Evolutionary conservation across 2,113 vertebrate species (phyloP), one percentile per base, ranked within the genome.

Genomic region (Todiramphus chloris): DNA sequence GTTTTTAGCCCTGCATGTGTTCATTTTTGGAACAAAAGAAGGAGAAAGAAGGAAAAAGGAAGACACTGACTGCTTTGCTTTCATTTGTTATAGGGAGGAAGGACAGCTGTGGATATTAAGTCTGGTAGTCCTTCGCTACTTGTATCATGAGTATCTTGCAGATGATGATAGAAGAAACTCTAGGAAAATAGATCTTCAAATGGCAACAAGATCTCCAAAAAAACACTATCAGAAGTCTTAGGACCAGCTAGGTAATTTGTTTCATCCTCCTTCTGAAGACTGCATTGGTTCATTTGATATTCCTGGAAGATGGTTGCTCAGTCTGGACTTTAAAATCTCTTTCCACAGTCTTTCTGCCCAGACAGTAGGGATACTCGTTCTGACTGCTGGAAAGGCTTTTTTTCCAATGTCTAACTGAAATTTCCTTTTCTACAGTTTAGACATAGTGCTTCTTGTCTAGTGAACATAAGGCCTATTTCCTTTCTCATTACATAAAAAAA

Each of bases 1-100:
- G 8, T 58, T 93, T 91, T 66, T 39, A 84, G 35, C 16, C 27
- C 11, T 9, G 6, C 69, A 2, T 0, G 0, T 2, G 1, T 70
- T 63, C 10, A 14, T 30, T 28, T 50, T 24, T 28, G 41, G 24
- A 78, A 9, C 20, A 81, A 39, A 69, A 80, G 41, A 51, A 41
- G 6, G 20, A 39, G 41, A 37, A 44, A 14, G 30, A 30, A 58
- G 3, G n/a, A 13, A 46, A 82, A n/a, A 72, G 11, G 33, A 88
- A 67, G 58, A 41, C 18, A 33, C 4, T 24, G 43, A 25, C 23
- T 60, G 12, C 44, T 83, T 83, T 83, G 20, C 27, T 91, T 87
- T 83, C 1, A 5, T 37, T 50, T 60, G 5, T 28, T 44, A 11
- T 0, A 2, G 17, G 60, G 41, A 73, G 20, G 23, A 69, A 69